These are phyloP conservation scores for Coregonus suidteri DNA, from an alignment of 2,797 vertebrate genomes.

Conservation along the genomic window DNA sequence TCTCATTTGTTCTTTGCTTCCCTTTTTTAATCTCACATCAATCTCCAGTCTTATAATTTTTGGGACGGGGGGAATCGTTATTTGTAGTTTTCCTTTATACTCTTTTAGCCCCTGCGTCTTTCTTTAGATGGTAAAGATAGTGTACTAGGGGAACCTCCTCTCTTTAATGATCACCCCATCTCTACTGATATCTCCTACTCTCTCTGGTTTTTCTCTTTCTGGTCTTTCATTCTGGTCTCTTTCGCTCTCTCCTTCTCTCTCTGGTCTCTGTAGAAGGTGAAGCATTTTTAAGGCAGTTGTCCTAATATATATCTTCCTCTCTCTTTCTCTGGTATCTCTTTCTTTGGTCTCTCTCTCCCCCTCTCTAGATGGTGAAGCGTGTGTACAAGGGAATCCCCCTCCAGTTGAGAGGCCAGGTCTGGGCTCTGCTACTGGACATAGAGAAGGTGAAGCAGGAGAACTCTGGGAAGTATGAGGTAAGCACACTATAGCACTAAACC, in stretches of 20 bases:
- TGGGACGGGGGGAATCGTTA: too few relatives aligned
- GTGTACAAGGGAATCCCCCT: conserved; percentile 88
- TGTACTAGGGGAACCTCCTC: not conserved
- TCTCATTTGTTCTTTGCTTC: not conserved
- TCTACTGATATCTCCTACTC: not conserved
- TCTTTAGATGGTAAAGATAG: too few relatives aligned
- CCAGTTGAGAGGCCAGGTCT: conserved; percentile 84
- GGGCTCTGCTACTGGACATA: conserved; percentile 82
- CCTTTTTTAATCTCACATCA: not conserved
- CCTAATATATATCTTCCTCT: conserved; percentile 15
- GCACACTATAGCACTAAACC: not conserved
- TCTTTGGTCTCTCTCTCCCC: conserved; percentile 39
- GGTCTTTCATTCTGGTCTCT: not conserved
- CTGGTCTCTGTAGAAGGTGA: not conserved
- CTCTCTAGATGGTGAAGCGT: conserved; percentile 77
- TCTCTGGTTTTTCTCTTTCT: too few relatives aligned
- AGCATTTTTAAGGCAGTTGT: not conserved
- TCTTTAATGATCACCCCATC: too few relatives aligned
- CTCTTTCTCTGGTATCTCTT: conserved; percentile 29
- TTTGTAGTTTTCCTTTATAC: too few relatives aligned
- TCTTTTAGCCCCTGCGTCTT: too few relatives aligned
- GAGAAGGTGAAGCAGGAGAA: conserved; percentile 84
- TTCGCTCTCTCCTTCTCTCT: too few relatives aligned
- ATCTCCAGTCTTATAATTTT: not conserved
- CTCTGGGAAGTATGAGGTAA: conserved; percentile 85